Percentiles rank a stretch among this genome's conserved stretches.
These are phyloP conservation scores for Champsocephalus gunnari DNA, from an alignment of 2,797 vertebrate species.

Conservation along the genomic window DNA sequence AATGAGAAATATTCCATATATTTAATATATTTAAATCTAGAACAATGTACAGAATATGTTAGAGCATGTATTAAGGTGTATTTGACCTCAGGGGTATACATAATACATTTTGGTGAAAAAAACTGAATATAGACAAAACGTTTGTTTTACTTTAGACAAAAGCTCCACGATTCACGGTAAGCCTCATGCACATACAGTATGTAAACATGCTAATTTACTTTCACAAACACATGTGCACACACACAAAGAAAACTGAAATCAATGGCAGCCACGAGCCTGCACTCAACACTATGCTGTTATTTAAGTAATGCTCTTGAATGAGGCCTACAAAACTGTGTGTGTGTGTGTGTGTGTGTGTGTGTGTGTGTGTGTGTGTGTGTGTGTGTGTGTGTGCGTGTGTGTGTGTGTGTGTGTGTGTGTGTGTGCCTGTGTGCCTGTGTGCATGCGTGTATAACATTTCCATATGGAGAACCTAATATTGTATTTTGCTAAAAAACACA, in stretches of 20 bases:
- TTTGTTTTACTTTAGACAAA: background rate
- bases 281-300: background rate
- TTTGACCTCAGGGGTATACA: background rate
- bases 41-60: background rate
- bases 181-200: background rate
- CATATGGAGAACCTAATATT: conserved; percentile 54
- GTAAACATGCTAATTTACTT: background rate
- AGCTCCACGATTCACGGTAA: background rate
- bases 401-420: too few relatives aligned
- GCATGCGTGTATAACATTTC: conserved; percentile 38
- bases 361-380: background rate
- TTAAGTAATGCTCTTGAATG: conserved; percentile 23
- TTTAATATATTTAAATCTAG: too few relatives aligned
- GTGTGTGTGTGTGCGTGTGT: background rate
- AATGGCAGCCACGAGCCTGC: conserved; percentile 33
- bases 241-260: conserved; percentile 23
- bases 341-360: background rate
- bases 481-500: conserved; percentile 54
- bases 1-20: too few relatives aligned
- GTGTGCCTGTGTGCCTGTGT: background rate
- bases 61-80: background rate
- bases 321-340: conserved; percentile 1
- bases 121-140: background rate
- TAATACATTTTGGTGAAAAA: background rate
- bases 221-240: background rate